Evolutionary conservation across 1,140 invertebrate species (phyloP).

Genomic region (Xylocopa sonorina): DNA sequence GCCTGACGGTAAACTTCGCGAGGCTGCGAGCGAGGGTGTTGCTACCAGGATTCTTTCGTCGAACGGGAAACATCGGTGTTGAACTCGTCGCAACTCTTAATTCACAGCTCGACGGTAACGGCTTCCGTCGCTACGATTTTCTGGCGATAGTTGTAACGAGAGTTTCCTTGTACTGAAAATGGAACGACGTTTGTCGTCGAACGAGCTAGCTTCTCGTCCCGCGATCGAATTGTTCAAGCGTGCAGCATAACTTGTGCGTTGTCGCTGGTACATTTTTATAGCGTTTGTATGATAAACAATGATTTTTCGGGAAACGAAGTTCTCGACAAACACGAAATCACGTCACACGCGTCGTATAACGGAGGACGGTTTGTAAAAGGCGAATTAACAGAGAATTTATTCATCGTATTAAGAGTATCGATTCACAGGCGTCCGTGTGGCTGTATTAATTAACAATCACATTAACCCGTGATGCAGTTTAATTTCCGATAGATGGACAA

Average conservation of each 20-base stretch:
- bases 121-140: not conserved
- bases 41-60: constrained; percentile 1
- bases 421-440: not conserved
- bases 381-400: not conserved
- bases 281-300: no score
- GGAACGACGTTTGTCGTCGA: not conserved
- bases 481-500: not conserved
- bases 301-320: not conserved
- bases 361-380: not conserved
- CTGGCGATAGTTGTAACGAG: not conserved
- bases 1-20: constrained; percentile 14
- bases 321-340: not conserved
- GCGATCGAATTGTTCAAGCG: no score
- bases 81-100: constrained; percentile 14
- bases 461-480: constrained; percentile 10
- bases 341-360: not conserved
- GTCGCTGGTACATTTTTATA: no score
- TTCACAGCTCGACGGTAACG: not conserved
- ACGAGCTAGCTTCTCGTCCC: no score
- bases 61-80: not conserved
- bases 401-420: not conserved
- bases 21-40: not conserved
- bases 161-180: not conserved
- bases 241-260: no score
- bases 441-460: constrained; percentile 22